Evolutionary conservation across 2,888 invertebrate genomes (phyloP).

Genomic region (Cryptocheilus praepositus): DNA sequence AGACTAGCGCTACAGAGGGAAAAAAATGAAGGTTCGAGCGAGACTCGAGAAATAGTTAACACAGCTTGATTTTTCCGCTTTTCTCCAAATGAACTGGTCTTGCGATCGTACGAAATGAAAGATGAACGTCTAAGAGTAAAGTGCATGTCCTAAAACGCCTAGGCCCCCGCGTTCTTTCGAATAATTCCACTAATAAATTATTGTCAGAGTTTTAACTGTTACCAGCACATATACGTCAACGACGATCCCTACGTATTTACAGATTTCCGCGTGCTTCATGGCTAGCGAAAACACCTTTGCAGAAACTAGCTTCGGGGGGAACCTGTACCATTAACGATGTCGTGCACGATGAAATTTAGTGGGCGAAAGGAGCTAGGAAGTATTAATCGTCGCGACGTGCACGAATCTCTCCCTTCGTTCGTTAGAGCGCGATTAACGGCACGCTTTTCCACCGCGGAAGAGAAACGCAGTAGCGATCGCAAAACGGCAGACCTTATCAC

Average conservation of each 20-base stretch:
- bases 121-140: background rate
- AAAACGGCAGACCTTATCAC: too few species aligned
- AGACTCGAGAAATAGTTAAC: too few species aligned
- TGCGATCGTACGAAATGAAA: too few species aligned
- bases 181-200: slow-evolving; percentile 38
- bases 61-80: too few species aligned
- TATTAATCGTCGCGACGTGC: too few species aligned
- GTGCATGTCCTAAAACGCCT: slow-evolving; percentile 35
- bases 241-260: slow-evolving; percentile 51
- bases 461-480: too few species aligned
- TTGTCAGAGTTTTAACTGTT: slow-evolving; percentile 38
- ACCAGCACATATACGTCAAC: slow-evolving; percentile 47
- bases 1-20: background rate
- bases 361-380: too few species aligned
- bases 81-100: too few species aligned
- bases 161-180: slow-evolving; percentile 31
- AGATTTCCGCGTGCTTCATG: slow-evolving; percentile 26
- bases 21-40: background rate
- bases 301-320: slow-evolving; percentile 39
- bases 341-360: background rate
- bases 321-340: slow-evolving; percentile 18
- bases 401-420: too few species aligned
- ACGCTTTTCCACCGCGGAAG: too few species aligned
- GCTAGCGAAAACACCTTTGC: slow-evolving; percentile 16
- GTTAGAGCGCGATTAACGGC: too few species aligned